Base-by-base conservation (phyloP, 1,140 invertebrate species). In the Drosophila sulfurigaster region DNA sequence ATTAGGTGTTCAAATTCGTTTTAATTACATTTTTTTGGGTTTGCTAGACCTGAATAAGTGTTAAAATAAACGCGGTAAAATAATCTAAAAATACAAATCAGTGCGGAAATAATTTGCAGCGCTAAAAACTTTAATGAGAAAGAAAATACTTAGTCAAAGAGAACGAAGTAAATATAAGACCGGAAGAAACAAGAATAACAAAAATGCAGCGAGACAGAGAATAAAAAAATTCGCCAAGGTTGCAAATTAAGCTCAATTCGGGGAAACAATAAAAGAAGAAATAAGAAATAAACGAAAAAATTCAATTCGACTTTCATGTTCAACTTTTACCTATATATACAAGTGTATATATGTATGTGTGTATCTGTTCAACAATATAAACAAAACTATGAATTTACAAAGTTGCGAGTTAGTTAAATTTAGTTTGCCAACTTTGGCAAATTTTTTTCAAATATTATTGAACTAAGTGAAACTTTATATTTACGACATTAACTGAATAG, bases 161-260 rank as follows among this genome's bases (percentile, higher is more conserved):
- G 15, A 38, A 4, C 15, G 32, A 41, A 38, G 32, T 16, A 16
- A 56, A 38, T 20, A 56, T 8, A 38, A 38, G n/a, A 56, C 13
- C 32, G 52, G 52, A 56, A 56, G n/a, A 38, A 16, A 28, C 52
- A 13, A 30, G 30, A 38, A 56, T 56, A 56, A 56, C 13, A 56
- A 54, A 4, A 13, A 15, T 30, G 5, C 25, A 54, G 13, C 20
- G 30, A 54, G 32, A 13, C 32, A 5, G 5, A 20, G 11, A 11
- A 58, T 25, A n/a, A 6, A 15, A 11, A 20, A 25, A 38, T 28
- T 45, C 38, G 41, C 43, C 10, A 45, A n/a, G 20, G 38, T 5
- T 45, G 38, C 16, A 56, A 56, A 56, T 56, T 56, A 56, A 38
- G 52, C 52, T 28, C 43, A 58, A 45, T 58, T 45, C 11, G 28